These are phyloP conservation scores for Dicranocentrus wangi DNA, from an alignment of 2,888 invertebrate genomes.

Conservation along the genomic window DNA sequence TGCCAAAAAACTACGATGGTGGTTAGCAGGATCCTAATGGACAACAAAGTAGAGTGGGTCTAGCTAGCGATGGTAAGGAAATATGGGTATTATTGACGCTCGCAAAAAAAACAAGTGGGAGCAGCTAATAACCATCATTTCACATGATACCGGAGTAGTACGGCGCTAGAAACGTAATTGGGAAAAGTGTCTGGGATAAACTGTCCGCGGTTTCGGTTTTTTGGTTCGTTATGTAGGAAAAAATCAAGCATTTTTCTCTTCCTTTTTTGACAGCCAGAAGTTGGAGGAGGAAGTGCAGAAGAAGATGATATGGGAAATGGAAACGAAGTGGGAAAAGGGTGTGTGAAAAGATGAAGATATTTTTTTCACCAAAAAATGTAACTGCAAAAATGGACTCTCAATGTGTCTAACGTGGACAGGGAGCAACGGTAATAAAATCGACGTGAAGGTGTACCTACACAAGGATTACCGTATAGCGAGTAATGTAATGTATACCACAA, in stretches of 20 bases:
- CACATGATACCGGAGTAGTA: not conserved
- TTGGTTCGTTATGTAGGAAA: slow-evolving; percentile 13
- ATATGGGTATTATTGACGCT: slow-evolving; percentile 47
- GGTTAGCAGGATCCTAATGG: slow-evolving; percentile 48
- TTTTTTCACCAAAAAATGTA: slow-evolving; percentile 40
- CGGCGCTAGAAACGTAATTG: slow-evolving; percentile 20
- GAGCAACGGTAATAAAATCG: slow-evolving; percentile 1
- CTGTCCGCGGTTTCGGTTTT: slow-evolving; percentile 36
- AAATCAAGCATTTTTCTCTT: slow-evolving; percentile 10
- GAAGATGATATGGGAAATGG: not conserved
- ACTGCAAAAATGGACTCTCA: slow-evolving; percentile 33
- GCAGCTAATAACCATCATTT: slow-evolving; percentile 20
- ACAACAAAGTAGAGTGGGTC: slow-evolving; percentile 20
- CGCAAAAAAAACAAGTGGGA: slow-evolving; percentile 16
- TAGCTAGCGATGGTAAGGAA: slow-evolving; percentile 13
- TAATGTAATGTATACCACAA: not conserved
- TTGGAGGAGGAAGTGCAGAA: not conserved
- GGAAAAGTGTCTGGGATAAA: slow-evolving; percentile 34
- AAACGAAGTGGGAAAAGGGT: slow-evolving; percentile 10
- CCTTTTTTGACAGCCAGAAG: slow-evolving; percentile 4
- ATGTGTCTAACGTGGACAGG: not conserved
- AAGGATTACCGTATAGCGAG: too few species aligned
- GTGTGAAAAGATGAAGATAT: slow-evolving; percentile 35
- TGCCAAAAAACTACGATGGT: slow-evolving; percentile 24
- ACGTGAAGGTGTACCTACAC: not conserved